Evolutionary conservation across 53 echinoderm and acorn worm genomes (phyloP).

Genomic region (Patiria pectinifera): DNA sequence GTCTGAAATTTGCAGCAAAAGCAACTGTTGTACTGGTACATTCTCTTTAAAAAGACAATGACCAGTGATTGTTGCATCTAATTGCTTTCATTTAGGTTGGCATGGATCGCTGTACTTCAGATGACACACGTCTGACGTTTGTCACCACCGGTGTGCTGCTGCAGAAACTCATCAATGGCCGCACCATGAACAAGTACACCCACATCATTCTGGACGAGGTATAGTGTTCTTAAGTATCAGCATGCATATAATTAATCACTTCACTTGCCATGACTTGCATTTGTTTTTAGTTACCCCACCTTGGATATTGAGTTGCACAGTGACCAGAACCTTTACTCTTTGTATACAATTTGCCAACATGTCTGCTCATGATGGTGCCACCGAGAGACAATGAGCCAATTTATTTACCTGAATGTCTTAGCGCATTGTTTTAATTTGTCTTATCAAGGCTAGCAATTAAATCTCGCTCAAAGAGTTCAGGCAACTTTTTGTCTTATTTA

Average conservation of each 20-base stretch:
- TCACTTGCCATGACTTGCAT: neutral
- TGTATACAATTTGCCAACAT: no score
- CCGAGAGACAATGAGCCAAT: no score
- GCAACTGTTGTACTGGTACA: neutral
- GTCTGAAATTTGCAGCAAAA: no score
- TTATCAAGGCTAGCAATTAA: no score
- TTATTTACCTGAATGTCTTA: no score
- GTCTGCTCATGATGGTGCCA: no score
- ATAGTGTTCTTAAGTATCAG: neutral
- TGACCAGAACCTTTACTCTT: no score
- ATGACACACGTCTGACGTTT: constrained; percentile 87
- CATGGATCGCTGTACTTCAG: constrained; percentile 76
- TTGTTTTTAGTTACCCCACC: neutral
- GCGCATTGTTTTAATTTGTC: no score
- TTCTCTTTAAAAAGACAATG: no score
- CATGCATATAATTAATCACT: neutral
- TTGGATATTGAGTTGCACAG: no score
- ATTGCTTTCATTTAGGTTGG: constrained; percentile 74
- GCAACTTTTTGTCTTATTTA: no score
- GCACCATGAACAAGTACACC: constrained; percentile 88
- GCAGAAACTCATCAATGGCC: constrained; percentile 82
- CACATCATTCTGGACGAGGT: constrained; percentile 99
- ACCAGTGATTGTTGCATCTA: neutral
- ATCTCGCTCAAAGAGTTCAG: no score
- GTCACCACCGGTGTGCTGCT: constrained; percentile 92